phyloP scores from a whole-genome alignment of 1,140 invertebrate genomes.

The Chelonus insularis region DNA sequence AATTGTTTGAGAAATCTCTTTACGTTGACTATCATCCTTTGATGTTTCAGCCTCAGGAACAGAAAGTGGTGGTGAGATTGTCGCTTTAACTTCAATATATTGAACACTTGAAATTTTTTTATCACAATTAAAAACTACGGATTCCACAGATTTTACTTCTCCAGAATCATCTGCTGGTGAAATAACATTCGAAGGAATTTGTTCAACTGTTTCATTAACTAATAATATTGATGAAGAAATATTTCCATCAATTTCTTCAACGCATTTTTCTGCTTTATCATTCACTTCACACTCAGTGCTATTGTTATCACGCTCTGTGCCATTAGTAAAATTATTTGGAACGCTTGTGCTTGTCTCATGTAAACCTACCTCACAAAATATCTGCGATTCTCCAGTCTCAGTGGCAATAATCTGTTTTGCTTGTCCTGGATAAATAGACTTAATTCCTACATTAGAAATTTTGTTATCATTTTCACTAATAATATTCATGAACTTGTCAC shows the following conservation, averaged over 20 bases:
- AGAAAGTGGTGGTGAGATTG: slow-evolving; percentile 1
- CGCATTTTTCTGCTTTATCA: slow-evolving; percentile 1
- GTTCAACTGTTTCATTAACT: neutral
- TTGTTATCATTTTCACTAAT: slow-evolving; percentile 49
- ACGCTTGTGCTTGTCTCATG: slow-evolving; percentile 24
- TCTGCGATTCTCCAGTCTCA: slow-evolving; percentile 53
- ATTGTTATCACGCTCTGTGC: slow-evolving; percentile 2
- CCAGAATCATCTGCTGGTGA: neutral
- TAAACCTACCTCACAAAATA: slow-evolving; percentile 59
- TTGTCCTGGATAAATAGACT: slow-evolving; percentile 57
- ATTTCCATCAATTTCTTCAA: neutral
- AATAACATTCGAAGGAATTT: too few species aligned
- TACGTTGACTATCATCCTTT: neutral
- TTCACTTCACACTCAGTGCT: neutral
- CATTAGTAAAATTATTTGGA: slow-evolving; percentile 14
- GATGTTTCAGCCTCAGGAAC: neutral
- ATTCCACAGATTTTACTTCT: neutral
- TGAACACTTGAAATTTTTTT: neutral
- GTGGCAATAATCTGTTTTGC: slow-evolving; percentile 62
- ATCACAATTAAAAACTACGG: neutral
- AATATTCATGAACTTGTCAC: slow-evolving; percentile 44
- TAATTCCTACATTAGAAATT: slow-evolving; percentile 36
- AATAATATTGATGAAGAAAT: neutral
- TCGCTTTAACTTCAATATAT: neutral
- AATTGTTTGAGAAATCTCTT: too few species aligned